These are phyloP conservation scores for Lysiphlebus fabarum DNA, from an alignment of 1,140 invertebrate genomes.

Conservation along the genomic window DNA sequence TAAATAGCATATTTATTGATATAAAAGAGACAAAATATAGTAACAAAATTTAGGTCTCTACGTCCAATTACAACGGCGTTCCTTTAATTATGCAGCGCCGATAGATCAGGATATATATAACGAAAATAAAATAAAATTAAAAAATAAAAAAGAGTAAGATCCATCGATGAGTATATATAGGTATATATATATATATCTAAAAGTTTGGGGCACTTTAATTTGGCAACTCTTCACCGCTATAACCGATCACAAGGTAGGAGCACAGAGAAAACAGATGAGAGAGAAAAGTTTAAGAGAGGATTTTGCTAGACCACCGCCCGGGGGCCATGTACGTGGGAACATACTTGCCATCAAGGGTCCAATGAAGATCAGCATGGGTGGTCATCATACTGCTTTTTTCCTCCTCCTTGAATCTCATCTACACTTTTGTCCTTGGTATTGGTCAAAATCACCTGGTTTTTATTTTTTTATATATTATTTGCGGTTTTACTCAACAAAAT, in stretches of 20 bases:
- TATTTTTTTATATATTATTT: not conserved
- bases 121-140: not conserved
- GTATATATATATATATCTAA: no score
- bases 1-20: no score
- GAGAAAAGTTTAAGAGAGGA: not conserved
- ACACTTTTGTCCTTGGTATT: slow-evolving; percentile 11
- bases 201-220: slow-evolving; percentile 6
- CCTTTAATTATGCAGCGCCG: slow-evolving; percentile 12
- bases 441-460: slow-evolving; percentile 12
- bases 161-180: no score
- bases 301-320: slow-evolving; percentile 18
- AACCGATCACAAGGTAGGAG: no score
- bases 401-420: not conserved
- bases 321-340: slow-evolving; percentile 15
- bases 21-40: no score
- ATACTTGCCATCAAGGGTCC: not conserved
- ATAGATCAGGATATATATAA: slow-evolving; percentile 8
- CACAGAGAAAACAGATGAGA: no score
- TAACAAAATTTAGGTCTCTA: no score
- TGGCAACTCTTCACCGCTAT: not conserved
- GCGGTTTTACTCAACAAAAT: slow-evolving; percentile 4
- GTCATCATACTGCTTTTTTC: slow-evolving; percentile 6
- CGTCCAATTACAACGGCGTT: no score
- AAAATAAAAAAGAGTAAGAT: no score
- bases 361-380: slow-evolving; percentile 10